A percentile compares a stretch with the other conserved stretches of the same genome.
Conservation (phyloP, 1,140 invertebrate species). For the Pogonomyrmex barbatus region DNA sequence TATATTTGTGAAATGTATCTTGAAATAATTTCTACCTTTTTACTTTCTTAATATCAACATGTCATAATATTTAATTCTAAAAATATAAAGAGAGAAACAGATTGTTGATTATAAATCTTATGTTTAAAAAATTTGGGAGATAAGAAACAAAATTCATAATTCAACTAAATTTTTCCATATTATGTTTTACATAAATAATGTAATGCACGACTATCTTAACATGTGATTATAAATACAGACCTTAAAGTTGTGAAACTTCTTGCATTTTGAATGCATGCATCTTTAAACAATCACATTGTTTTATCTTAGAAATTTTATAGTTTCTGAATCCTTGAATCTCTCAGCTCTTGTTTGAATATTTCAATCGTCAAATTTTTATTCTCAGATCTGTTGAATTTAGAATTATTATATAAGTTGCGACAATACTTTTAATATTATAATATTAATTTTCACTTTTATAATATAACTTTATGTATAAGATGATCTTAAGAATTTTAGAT, state of each 20-base stretch:
- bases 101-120: no score
- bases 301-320: conserved; percentile 9
- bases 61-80: no score
- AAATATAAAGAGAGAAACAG: no score
- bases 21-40: no score
- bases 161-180: no score
- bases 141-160: no score
- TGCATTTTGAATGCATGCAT: not conserved
- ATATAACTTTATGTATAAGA: not conserved
- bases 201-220: not conserved
- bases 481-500: not conserved
- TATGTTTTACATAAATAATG: not conserved
- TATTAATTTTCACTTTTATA: not conserved
- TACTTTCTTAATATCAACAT: no score
- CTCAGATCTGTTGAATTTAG: not conserved
- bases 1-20: no score
- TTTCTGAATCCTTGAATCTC: conserved; percentile 5
- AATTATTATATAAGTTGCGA: not conserved
- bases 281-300: conserved; percentile 9
- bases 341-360: not conserved
- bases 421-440: not conserved
- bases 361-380: not conserved
- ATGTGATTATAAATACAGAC: not conserved
- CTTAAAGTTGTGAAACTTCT: not conserved
- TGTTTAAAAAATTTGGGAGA: no score